These are phyloP conservation scores for Arctia plantaginis DNA, from an alignment of 2,888 invertebrate genomes.

Conservation along the genomic window DNA sequence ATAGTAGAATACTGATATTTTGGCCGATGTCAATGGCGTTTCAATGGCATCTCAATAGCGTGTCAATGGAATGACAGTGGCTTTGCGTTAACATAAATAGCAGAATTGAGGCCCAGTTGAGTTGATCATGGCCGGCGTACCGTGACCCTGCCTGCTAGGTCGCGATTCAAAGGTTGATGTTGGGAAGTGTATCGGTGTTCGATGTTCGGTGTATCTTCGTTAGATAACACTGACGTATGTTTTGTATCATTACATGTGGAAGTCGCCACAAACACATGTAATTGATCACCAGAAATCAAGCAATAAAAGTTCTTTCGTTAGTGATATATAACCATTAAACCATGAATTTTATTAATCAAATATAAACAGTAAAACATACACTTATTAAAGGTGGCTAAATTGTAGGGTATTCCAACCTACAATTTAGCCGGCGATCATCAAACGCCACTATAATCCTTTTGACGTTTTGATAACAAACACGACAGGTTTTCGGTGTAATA, in stretches of 20 bases:
- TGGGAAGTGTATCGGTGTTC: not conserved
- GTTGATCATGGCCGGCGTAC: not conserved
- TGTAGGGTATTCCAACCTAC: too few relatives aligned
- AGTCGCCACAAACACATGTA: not conserved
- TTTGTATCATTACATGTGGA: not conserved
- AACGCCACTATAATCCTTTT: slow-evolving; percentile 37
- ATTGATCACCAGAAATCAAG: not conserved
- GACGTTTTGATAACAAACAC: slow-evolving; percentile 38
- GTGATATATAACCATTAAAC: not conserved
- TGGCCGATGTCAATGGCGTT: too few relatives aligned
- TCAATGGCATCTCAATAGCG: too few relatives aligned
- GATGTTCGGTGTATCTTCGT: not conserved
- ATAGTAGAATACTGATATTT: too few relatives aligned
- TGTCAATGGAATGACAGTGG: too few relatives aligned
- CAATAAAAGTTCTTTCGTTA: not conserved
- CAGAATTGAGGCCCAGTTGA: too few relatives aligned
- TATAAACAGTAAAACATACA: slow-evolving; percentile 7
- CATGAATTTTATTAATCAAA: not conserved
- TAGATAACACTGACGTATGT: not conserved
- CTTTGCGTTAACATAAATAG: too few relatives aligned
- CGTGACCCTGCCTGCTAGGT: too few relatives aligned
- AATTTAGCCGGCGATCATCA: slow-evolving; percentile 27
- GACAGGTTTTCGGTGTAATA: slow-evolving; percentile 39
- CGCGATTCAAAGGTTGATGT: not conserved
- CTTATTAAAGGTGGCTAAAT: not conserved